Evolutionary conservation across 2,797 vertebrate species (phyloP), one percentile per base, ranked within the genome.

Genomic region (Tauraco hartlaubi): DNA sequence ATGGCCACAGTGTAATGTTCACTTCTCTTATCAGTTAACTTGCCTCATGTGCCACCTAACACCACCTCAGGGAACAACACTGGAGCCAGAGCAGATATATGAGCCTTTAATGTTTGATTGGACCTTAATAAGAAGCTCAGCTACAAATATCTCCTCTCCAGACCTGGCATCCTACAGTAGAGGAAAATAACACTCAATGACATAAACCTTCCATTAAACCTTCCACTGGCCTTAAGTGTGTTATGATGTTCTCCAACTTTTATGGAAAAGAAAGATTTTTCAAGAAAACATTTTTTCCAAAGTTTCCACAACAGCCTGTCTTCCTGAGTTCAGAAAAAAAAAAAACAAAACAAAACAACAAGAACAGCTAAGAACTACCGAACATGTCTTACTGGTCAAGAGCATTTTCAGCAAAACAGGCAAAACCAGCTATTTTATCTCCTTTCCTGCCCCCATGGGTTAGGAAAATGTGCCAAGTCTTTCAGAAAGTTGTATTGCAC

Each of bases 221-320:
- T 46, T 61, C 35, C 19, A 31, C 5, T 0, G 0, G n/a, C 0
- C 0, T 22, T 61, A 74, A 43, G 4, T 33, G 12, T 2, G 2
- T n/a, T 67, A 44, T 1, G 2, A 43, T 23, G 4, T 49, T 94
- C 85, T 85, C 35, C 13, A 55, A 1, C 9, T 74, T 48, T 59
- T 49, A 48, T 23, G 43, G 13, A 71, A 83, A 83, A 78, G 1
- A 82, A 75, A 31, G 23, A 21, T 52, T 69, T 86, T 83, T 62
- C n/a, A 69, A 25, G 3, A 43, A 3, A 20, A 51, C 4, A 3
- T n/a, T 77, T 85, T 76, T 64, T 35, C 11, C 43, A 66, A 23
- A 3, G 4, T 64, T 78, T 95, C 20, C 46, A 63, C 23, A 69
- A 44, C 44, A 68, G 41, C 14, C 15, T 66, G 10, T 41, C 72